A percentile compares a stretch with the other conserved stretches of the same genome.
These are phyloP conservation scores for Holacanthella duospinosa DNA, from an alignment of 2,888 invertebrate species.

Conservation along the genomic window DNA sequence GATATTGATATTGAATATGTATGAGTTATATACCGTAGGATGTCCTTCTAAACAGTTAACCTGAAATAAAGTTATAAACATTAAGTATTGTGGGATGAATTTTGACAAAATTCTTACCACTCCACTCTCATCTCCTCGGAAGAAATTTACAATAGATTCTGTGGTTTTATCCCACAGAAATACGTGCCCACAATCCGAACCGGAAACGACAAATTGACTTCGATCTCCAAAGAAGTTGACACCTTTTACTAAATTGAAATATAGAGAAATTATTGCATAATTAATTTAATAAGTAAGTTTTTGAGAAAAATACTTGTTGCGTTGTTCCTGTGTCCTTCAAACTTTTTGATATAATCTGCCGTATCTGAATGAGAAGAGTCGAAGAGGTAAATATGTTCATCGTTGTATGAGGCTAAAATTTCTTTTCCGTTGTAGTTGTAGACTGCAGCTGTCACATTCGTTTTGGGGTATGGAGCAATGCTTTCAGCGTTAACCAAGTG, in stretches of 20 bases:
- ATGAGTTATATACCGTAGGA: slow-evolving; percentile 46
- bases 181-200: slow-evolving; percentile 83
- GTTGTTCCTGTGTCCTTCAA: slow-evolving; percentile 54
- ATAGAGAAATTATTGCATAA: neutral
- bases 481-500: slow-evolving; percentile 42
- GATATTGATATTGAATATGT: neutral
- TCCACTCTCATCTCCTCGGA: slow-evolving; percentile 67
- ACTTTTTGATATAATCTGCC: slow-evolving; percentile 49
- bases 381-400: slow-evolving; percentile 84
- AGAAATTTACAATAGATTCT: slow-evolving; percentile 79
- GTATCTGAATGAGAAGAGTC: slow-evolving; percentile 51
- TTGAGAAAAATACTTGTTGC: slow-evolving; percentile 46
- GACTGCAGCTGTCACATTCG: slow-evolving; percentile 75
- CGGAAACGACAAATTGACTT: slow-evolving; percentile 82
- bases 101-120: slow-evolving; percentile 64
- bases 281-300: slow-evolving; percentile 39
- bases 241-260: slow-evolving; percentile 58
- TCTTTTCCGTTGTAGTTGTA: slow-evolving; percentile 86
- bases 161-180: slow-evolving; percentile 79
- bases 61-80: slow-evolving; percentile 46
- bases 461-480: slow-evolving; percentile 40
- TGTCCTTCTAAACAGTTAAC: slow-evolving; percentile 87
- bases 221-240: slow-evolving; percentile 87
- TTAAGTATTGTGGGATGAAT: neutral
- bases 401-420: slow-evolving; percentile 85